Percentiles rank a stretch among this genome's conserved stretches.
Evolutionary conservation across 2,797 vertebrate genomes (phyloP).

Genomic region (Alectoris magna): DNA sequence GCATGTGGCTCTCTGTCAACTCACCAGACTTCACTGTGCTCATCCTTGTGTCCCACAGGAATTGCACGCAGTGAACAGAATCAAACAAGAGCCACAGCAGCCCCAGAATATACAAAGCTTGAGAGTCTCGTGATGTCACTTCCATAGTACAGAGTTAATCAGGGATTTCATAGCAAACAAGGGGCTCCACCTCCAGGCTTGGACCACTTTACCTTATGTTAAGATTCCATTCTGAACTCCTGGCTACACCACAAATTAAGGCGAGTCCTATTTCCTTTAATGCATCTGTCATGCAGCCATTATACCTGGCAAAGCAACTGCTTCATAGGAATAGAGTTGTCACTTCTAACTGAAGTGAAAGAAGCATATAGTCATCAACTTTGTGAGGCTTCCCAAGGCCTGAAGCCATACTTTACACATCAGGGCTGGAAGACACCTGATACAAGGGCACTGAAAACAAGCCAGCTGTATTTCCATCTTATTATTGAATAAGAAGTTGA

Average conservation of each 20-base stretch:
- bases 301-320: background rate
- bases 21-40: no score
- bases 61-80: rapidly evolving
- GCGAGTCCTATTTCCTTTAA: background rate
- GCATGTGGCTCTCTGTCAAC: background rate
- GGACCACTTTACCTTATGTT: background rate
- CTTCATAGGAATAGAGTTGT: background rate
- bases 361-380: background rate
- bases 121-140: rapidly evolving
- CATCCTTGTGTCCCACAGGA: rapidly evolving
- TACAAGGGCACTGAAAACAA: background rate
- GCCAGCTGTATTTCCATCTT: background rate
- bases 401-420: rapidly evolving
- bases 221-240: background rate
- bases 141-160: background rate
- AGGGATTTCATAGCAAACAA: background rate
- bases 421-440: background rate
- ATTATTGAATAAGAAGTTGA: background rate
- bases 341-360: background rate
- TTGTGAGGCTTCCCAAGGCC: background rate
- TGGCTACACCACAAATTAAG: background rate
- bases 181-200: background rate
- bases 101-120: no score
- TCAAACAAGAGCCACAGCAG: rapidly evolving
- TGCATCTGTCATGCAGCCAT: rapidly evolving